These are phyloP conservation scores for Xanthia icteritia DNA, from an alignment of 2,888 invertebrate species.

Conservation along the genomic window DNA sequence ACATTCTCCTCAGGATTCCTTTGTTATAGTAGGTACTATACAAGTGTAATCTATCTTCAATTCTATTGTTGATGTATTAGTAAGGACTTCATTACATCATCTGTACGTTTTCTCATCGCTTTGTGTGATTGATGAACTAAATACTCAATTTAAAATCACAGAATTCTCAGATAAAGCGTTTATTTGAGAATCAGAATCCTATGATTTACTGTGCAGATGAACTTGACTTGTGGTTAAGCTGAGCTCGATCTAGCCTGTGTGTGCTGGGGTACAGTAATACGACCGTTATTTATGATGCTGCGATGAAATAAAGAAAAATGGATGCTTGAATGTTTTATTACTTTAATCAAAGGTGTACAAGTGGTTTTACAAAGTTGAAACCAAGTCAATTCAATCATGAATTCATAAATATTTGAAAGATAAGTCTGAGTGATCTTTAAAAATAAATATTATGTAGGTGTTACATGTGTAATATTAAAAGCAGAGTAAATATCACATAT, in stretches of 20 bases:
- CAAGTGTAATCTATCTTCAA: conserved; percentile 43
- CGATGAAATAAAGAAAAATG: conserved; percentile 8
- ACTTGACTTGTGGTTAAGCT: conserved; percentile 29
- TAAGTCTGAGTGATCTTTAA: not conserved
- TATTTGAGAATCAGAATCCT: conserved; percentile 34
- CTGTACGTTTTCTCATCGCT: conserved; percentile 15
- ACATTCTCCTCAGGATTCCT: conserved; percentile 8
- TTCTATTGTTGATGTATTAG: conserved; percentile 15
- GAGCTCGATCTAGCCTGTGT: not conserved
- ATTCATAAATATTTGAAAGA: not conserved
- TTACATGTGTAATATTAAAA: not conserved
- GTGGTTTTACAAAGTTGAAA: not conserved
- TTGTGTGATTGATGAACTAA: conserved; percentile 52
- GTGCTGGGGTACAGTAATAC: not conserved
- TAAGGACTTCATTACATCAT: conserved; percentile 42
- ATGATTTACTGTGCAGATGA: conserved; percentile 32
- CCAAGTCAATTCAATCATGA: not conserved
- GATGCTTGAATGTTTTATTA: conserved; percentile 6
- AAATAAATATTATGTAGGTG: too few relatives aligned
- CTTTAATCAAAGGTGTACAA: not conserved
- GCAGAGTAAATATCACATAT: not conserved
- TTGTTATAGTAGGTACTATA: conserved; percentile 29
- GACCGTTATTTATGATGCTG: conserved; percentile 40
- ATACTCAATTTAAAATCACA: not conserved
- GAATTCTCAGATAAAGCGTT: conserved; percentile 2